Percentiles rank a stretch among this genome's conserved stretches.
phyloP scores from a whole-genome alignment of 2,888 invertebrate genomes.

The Trissonchulus sp. region DNA sequence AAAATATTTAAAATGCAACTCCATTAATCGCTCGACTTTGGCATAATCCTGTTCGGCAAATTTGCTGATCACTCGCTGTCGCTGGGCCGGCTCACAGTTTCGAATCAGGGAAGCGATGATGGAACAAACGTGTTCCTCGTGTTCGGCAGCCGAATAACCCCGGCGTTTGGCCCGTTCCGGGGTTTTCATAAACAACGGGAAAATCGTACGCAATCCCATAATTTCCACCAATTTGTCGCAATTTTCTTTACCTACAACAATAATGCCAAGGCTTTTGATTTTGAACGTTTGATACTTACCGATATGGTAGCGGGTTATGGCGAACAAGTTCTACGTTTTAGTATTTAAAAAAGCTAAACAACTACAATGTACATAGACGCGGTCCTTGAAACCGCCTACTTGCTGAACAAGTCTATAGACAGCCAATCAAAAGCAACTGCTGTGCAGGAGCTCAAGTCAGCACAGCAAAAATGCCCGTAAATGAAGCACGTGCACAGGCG shows the following conservation, averaged over 20 bases:
- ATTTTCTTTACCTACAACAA: slow-evolving; percentile 26
- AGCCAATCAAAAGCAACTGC: too few relatives aligned
- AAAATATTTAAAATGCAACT: slow-evolving; percentile 81
- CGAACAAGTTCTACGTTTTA: too few relatives aligned
- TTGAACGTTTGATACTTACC: too few relatives aligned
- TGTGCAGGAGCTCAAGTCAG: too few relatives aligned
- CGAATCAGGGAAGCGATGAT: slow-evolving; percentile 78
- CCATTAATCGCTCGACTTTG: slow-evolving; percentile 89
- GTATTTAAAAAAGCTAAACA: too few relatives aligned
- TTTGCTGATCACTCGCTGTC: slow-evolving; percentile 82
- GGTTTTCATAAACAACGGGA: slow-evolving; percentile 98
- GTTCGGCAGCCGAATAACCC: slow-evolving; percentile 48
- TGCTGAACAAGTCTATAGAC: too few relatives aligned
- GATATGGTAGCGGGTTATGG: too few relatives aligned
- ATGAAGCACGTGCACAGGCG: too few relatives aligned
- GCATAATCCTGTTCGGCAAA: slow-evolving; percentile 97
- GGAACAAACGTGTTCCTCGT: slow-evolving; percentile 72
- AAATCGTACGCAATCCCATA: slow-evolving; percentile 82
- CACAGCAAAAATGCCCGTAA: too few relatives aligned
- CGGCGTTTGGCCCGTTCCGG: slow-evolving; percentile 75
- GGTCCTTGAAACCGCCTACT: too few relatives aligned
- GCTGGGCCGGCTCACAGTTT: slow-evolving; percentile 81
- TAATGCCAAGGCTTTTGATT: too few relatives aligned
- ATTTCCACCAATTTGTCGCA: slow-evolving; percentile 94
- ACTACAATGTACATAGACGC: too few relatives aligned